These are phyloP conservation scores for Conomelus anceps DNA, from an alignment of 2,888 invertebrate genomes.

Conservation along the genomic window DNA sequence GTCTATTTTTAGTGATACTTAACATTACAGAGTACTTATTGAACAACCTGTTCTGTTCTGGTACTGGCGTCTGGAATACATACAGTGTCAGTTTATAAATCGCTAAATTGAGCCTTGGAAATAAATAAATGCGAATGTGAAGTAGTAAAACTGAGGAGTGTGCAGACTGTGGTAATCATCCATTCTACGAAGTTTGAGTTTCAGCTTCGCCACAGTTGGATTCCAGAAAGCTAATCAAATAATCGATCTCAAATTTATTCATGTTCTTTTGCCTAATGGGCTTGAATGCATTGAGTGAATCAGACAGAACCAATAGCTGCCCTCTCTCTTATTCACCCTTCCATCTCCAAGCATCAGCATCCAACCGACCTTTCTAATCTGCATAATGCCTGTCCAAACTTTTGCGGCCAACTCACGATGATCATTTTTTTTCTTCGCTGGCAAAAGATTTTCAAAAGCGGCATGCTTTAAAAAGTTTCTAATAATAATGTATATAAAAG, in stretches of 20 bases:
- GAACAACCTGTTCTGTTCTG: no score
- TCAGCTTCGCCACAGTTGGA: not conserved
- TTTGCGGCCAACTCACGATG: not conserved
- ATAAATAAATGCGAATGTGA: no score
- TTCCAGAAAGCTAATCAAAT: not conserved
- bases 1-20: no score
- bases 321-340: no score
- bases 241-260: not conserved
- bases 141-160: not conserved
- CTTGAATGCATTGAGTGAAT: not conserved
- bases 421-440: not conserved
- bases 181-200: not conserved
- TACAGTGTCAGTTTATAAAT: no score
- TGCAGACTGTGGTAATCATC: not conserved
- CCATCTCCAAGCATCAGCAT: not conserved
- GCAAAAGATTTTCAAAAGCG: constrained; percentile 9
- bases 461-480: constrained; percentile 4
- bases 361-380: constrained; percentile 5
- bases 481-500: constrained; percentile 13
- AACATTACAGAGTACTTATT: no score
- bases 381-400: constrained; percentile 4
- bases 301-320: not conserved
- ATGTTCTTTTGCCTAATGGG: not conserved
- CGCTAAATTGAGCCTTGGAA: no score
- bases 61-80: no score